These are phyloP conservation scores for Nannobrachium achirus DNA, from an alignment of 2,113 vertebrate species.

Conservation along the genomic window DNA sequence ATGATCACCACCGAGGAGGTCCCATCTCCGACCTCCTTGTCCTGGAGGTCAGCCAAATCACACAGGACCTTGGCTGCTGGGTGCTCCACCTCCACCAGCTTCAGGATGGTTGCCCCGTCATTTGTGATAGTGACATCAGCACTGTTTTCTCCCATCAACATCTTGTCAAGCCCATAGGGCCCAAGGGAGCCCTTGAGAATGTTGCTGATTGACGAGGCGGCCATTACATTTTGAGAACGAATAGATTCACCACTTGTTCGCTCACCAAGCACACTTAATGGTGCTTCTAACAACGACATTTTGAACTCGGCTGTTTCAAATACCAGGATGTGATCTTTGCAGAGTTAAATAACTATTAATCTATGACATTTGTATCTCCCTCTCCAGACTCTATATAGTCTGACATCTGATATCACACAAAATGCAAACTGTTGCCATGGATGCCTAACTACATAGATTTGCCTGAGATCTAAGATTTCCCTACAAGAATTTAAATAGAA, in stretches of 20 bases:
- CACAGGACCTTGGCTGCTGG: slow-evolving; percentile 97
- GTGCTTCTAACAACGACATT: slow-evolving; percentile 88
- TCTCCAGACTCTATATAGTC: no score
- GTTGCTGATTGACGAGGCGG: slow-evolving; percentile 95
- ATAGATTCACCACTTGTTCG: slow-evolving; percentile 89
- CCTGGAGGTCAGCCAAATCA: slow-evolving; percentile 96
- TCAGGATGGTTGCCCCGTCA: slow-evolving; percentile 97
- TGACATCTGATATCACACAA: no score
- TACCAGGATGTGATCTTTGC: no score
- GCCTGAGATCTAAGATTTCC: no score
- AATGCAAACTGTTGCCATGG: no score
- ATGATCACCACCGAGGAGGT: slow-evolving; percentile 99
- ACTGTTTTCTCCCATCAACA: slow-evolving; percentile 96
- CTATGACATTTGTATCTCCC: no score
- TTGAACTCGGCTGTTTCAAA: no score
- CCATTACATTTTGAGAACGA: slow-evolving; percentile 96
- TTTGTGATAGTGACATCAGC: slow-evolving; percentile 99
- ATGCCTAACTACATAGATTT: no score
- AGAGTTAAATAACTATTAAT: no score
- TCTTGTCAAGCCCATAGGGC: slow-evolving; percentile 95
- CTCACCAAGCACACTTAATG: slow-evolving; percentile 91
- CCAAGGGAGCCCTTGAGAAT: slow-evolving; percentile 98
- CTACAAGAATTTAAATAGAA: no score
- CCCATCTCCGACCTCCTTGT: slow-evolving; percentile 97
- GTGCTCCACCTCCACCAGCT: slow-evolving; percentile 96